Percentiles rank a stretch among this genome's conserved stretches.
Conservation (phyloP, 2,888 invertebrate genomes). For the Microchrysa polita region DNA sequence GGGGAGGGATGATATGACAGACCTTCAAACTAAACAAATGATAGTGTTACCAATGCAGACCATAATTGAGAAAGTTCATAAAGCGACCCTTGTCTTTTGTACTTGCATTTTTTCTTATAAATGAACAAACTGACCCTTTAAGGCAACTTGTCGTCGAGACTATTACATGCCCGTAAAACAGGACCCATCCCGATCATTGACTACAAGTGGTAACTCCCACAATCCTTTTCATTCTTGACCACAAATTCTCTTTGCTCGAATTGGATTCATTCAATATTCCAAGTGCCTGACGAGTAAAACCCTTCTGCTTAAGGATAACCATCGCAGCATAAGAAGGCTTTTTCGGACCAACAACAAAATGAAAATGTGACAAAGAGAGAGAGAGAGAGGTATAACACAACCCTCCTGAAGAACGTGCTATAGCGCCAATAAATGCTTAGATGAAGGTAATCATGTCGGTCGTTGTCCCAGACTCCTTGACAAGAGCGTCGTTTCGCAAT, state of each 20-base stretch:
- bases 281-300: constrained; percentile 4
- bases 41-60: too few relatives aligned
- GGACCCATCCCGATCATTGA: too few relatives aligned
- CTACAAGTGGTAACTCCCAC: too few relatives aligned
- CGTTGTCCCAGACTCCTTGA: neutral
- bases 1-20: too few relatives aligned
- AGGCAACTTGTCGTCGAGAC: too few relatives aligned
- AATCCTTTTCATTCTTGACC: constrained; percentile 1
- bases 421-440: constrained; percentile 20
- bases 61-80: too few relatives aligned
- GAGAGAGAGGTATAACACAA: neutral
- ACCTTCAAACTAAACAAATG: too few relatives aligned
- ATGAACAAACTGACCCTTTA: too few relatives aligned
- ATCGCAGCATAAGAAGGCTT: neutral
- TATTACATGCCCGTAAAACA: too few relatives aligned
- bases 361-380: too few relatives aligned
- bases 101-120: too few relatives aligned
- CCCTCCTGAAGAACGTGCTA: constrained; percentile 22
- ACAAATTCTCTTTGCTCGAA: neutral
- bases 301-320: neutral
- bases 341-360: neutral
- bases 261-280: constrained; percentile 6
- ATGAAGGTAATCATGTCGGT: constrained; percentile 25
- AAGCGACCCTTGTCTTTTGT: too few relatives aligned
- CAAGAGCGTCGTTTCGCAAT: neutral